Percentiles rank a stretch among this genome's conserved stretches.
Evolutionary conservation across 2,797 vertebrate species (phyloP).

Genomic region (Triplophysa bombifrons): DNA sequence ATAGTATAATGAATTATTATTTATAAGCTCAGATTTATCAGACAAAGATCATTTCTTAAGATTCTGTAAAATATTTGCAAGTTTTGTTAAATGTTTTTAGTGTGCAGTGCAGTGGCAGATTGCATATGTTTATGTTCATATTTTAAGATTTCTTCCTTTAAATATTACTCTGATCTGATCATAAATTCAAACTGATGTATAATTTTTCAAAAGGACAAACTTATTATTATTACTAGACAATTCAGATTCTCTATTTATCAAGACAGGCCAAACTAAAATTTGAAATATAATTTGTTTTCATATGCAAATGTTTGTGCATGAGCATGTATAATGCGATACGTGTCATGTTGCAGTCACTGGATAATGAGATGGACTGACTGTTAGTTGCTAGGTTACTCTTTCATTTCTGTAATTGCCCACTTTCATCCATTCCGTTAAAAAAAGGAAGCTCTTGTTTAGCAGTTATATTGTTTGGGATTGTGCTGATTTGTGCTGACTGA

Average conservation of each 20-base stretch:
- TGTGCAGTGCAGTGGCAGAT: background rate
- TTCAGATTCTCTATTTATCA: background rate
- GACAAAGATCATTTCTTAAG: too few relatives aligned
- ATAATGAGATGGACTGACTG: conserved; percentile 26
- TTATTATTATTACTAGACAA: background rate
- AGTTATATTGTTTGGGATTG: conserved; percentile 2
- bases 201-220: background rate
- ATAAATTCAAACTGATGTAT: background rate
- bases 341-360: conserved; percentile 15
- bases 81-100: background rate
- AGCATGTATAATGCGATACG: conserved; percentile 25
- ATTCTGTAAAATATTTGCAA: background rate
- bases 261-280: background rate
- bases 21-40: too few relatives aligned
- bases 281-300: background rate
- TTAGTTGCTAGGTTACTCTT: conserved; percentile 45
- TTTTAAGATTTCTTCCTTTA: background rate
- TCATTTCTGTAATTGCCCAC: conserved; percentile 22
- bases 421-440: conserved; percentile 26
- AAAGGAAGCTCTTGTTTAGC: conserved; percentile 5
- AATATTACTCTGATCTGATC: background rate
- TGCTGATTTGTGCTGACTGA: background rate
- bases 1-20: too few relatives aligned
- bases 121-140: background rate
- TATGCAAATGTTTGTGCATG: background rate